Base-by-base conservation (phyloP, 2,797 vertebrate genomes). In the Notoglanidium macrostoma region DNA sequence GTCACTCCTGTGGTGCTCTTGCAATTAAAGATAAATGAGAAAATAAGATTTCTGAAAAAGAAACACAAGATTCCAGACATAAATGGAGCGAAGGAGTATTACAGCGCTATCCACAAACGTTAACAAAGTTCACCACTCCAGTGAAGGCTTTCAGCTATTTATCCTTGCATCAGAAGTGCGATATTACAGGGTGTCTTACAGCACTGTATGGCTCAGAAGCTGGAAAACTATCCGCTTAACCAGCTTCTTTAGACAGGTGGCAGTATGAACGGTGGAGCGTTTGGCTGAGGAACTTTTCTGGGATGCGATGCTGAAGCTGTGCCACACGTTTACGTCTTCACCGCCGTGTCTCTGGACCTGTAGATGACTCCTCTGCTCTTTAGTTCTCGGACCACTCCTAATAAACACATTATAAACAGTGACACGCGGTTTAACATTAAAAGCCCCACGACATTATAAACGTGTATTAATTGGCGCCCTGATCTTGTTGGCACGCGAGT, bases 291-390 rank as follows among this genome's bases (percentile, higher is more conserved):
- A 59, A 68, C 19, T 17, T 29, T 85, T 40, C 32, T 40, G 68
- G 54, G 54, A 76, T 2, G 55, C 2, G 61, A 65, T 55, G 7
- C n/a, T 7, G n/a, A 78, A 59, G 7, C 1, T 80, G 29, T 35
- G 17, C 51, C n/a, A 44, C 55, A 0, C 7, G 1, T 94, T 89
- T 89, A 95, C 32, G 98, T 96, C 95, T 99, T 99, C 88, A 99
- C 97, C 61, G 98, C 98, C 0, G 98, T 99, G 90, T 99, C 98
- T 95, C 98, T 97, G 94, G 98, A 99, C 93, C 99, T 98, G 96
- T 99, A 99, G 91, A 97, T 98, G 90, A 99, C 98, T 0, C 98
- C 98, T 93, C 98, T 97, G 94, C 98, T 99, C 94, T 99, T 99
- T 94, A 99, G 93, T 91, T 99, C 98, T 90, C 98, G 95, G 83